Evolutionary conservation across 2,797 vertebrate genomes (phyloP), one percentile per base, ranked within the genome.

Genomic region (Semotilus atromaculatus): DNA sequence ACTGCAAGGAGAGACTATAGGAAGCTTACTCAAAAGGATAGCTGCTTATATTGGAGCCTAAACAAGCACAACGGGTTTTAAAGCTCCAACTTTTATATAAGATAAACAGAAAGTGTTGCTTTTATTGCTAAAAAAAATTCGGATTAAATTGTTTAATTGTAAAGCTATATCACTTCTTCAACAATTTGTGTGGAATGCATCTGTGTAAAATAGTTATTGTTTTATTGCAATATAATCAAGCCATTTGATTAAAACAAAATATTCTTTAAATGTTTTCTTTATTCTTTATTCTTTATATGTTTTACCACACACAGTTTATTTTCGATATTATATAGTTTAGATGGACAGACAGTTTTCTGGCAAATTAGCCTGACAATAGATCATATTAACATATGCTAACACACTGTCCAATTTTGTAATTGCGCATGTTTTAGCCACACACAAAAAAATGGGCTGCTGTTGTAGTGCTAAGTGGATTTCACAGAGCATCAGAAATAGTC

Each of bases 401-500:
- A 43, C 48, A 81, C 34, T 29, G 31, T 70, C 31, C 3, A 58
- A 8, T 58, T 58, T 58, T 55, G 18, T 71, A 29, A 43, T 72
- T 10, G 3, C 16, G 1, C 19, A 58, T 81, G n/a, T 34, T 81
- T 60, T 71, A 60, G 34, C 48, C n/a, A 29, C 36, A 38, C 36
- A 38, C 1, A 38, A 36, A 55, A 0, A 21, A 36, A 34, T 34
- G 58, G 23, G 70, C 70, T 34, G 43, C 1, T 76, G 70, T 72
- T 88, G 51, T 43, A 73, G 53, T 64, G 73, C 21, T 7, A 5
- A 66, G 36, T 76, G 34, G 60, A 72, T 88, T 83, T 85, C 71
- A 72, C 82, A 85, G 53, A 92, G 91, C 91, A 87, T 85, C 82
- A 79, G 40, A 88, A 89, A 84, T 53, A 80, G 83, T 88, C 43